Evolutionary conservation across 1,140 invertebrate genomes (phyloP), one percentile per base, ranked within the genome.

Genomic region (Schlechtendalia chinensis): DNA sequence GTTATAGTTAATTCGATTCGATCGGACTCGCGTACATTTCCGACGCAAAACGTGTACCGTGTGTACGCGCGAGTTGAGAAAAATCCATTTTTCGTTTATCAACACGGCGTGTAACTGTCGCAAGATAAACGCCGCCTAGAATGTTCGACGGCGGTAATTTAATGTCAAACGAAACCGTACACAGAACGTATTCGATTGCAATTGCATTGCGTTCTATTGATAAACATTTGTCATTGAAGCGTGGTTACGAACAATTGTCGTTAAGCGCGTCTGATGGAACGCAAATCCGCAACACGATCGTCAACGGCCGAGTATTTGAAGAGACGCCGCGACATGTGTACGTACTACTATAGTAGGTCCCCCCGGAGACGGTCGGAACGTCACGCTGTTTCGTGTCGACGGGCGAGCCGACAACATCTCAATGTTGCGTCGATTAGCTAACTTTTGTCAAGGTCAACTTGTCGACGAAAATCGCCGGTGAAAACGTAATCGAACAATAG

Each of bases 161-260:
- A 45, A 19, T 65, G 32, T 39, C n/a, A 12, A 5, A 65, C 22
- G 22, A 5, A 39, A 65, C 19, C 32, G 12, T 19, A 32, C 63
- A 39, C 63, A 39, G 39, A 65, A n/a, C 32, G 14, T 12, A 12
- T 65, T 65, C 32, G 63, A 32, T n/a, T 1, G n/a, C 8, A 69
- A 50, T 50, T 69, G 22, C 8, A 3, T 69, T 27, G 53, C 8
- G n/a, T 69, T 50, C 22, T 47, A 50, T 69, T 69, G 22, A 67
- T 67, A 67, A 67, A 39, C 22, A 67, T 67, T 67, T 67, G 39
- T 69, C 45, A 50, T 69, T 69, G 67, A 50, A 69, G 67, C 50
- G 8, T 24, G 47, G 11, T 24, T 47, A 69, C 65, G 47, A 67
- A 69, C 16, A 47, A 47, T 47, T 69, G 14, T 47, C 47, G 10